Evolutionary conservation across 2,888 invertebrate species (phyloP).

Genomic region (Acrocera orbiculus): DNA sequence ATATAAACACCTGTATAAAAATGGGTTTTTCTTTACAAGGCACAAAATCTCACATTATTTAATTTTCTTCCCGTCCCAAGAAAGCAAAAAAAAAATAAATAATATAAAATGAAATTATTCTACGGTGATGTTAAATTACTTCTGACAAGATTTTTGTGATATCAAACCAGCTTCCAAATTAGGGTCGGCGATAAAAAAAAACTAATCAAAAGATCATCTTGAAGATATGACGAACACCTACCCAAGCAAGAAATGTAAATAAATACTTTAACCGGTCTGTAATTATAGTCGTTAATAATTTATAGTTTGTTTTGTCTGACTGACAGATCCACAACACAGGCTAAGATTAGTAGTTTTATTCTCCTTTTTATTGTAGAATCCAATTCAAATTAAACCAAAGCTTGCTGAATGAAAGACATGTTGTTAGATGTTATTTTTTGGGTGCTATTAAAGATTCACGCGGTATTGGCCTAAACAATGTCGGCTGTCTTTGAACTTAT

Average conservation of each 20-base stretch:
- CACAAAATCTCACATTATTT: no score
- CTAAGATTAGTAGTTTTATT: not conserved
- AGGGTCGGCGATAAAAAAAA: no score
- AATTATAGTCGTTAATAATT: conserved; percentile 16
- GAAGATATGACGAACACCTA: conserved; percentile 2
- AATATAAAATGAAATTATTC: no score
- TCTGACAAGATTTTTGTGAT: no score
- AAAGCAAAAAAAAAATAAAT: no score
- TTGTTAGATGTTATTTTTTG: not conserved
- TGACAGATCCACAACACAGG: conserved; percentile 3
- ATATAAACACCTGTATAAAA: no score
- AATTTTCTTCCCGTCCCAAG: no score
- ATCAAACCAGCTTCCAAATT: no score
- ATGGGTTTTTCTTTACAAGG: no score
- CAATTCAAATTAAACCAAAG: not conserved
- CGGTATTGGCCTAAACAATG: not conserved
- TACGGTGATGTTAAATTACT: no score
- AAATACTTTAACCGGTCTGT: conserved; percentile 17
- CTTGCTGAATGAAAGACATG: no score
- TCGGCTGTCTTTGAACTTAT: no score
- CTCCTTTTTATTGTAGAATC: not conserved
- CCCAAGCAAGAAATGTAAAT: conserved; percentile 14
- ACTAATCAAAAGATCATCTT: conserved; percentile 5
- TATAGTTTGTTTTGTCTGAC: conserved; percentile 17
- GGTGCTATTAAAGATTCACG: not conserved